phyloP scores from a whole-genome alignment of 30 jellyfish, hydroid and myxozoan species.

The Aurelia aurita region DNA sequence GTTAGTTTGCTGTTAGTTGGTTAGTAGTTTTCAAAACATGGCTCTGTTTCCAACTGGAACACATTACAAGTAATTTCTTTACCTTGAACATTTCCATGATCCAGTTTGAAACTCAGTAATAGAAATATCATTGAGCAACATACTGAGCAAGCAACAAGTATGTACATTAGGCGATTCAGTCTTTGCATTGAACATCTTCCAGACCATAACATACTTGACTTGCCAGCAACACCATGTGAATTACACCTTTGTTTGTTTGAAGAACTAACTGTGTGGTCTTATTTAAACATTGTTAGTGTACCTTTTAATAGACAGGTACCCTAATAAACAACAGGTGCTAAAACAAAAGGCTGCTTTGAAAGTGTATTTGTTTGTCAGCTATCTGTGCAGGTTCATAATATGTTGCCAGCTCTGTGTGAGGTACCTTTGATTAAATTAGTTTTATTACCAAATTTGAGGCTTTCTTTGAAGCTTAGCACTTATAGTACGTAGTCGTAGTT shows the following conservation, averaged over 20 bases:
- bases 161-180: slow-evolving; percentile 33
- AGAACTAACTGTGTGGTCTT: neutral
- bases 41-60: neutral
- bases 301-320: no score
- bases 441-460: no score
- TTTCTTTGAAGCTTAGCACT: no score
- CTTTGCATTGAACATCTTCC: slow-evolving; percentile 25
- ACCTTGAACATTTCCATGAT: slow-evolving; percentile 7
- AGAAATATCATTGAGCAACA: slow-evolving; percentile 51
- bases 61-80: neutral
- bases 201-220: slow-evolving; percentile 14
- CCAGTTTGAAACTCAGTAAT: slow-evolving; percentile 46
- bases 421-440: no score
- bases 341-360: no score
- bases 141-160: slow-evolving; percentile 49
- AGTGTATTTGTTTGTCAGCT: no score
- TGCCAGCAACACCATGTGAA: neutral
- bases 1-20: no score
- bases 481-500: no score
- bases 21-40: neutral
- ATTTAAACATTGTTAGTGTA: neutral
- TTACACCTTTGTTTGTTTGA: neutral
- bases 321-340: no score
- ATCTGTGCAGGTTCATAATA: no score
- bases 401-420: no score